Evolutionary conservation across 2,113 vertebrate genomes (phyloP).

Genomic region (Narcine bancroftii): DNA sequence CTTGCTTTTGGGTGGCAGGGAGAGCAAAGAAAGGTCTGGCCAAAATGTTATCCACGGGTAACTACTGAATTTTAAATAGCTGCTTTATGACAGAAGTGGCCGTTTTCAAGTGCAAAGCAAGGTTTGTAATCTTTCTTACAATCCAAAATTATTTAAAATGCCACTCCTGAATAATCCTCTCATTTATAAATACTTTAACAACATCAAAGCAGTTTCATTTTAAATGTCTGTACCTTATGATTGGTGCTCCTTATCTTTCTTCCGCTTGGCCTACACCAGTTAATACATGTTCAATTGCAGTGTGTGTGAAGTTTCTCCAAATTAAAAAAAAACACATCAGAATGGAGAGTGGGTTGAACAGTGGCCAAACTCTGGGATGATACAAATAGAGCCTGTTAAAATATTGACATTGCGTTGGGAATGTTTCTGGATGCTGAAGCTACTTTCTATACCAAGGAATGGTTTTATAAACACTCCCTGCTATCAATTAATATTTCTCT

Average conservation of each 20-base stretch:
- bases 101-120: background rate
- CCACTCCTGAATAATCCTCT: constrained; percentile 2
- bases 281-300: constrained; percentile 6
- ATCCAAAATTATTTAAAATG: background rate
- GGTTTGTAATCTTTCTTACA: background rate
- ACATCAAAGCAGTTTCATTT: constrained; percentile 30
- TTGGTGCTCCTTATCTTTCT: background rate
- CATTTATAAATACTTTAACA: constrained; percentile 29
- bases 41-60: too few species aligned
- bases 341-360: too few species aligned
- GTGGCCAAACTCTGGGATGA: background rate
- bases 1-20: too few species aligned
- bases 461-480: too few species aligned
- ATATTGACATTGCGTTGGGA: background rate
- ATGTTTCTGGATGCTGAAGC: background rate
- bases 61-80: too few species aligned
- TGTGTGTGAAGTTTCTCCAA: background rate
- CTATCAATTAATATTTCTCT: too few species aligned
- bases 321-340: background rate
- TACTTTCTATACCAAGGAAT: background rate
- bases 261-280: background rate
- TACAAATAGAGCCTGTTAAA: background rate
- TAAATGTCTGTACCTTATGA: constrained; percentile 28
- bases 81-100: too few species aligned
- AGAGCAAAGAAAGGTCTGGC: too few species aligned